Evolutionary conservation across 2,888 invertebrate genomes (phyloP), one percentile per base, ranked within the genome.

Genomic region (Tetranychus piercei): DNA sequence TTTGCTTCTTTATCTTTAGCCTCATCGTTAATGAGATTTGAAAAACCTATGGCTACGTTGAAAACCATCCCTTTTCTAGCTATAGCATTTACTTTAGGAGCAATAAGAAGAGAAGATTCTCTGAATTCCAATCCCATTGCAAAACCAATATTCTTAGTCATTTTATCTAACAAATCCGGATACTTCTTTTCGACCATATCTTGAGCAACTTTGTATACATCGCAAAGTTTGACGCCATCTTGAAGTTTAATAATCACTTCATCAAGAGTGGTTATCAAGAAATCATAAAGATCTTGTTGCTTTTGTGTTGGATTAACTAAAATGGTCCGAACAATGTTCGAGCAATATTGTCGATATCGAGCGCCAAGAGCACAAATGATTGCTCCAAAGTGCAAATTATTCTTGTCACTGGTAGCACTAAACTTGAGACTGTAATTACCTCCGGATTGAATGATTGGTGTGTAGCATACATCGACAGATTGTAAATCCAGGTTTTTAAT

Each of bases 61-160:
- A 96, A 97, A 0, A 94, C 89, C 96, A 99, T 97, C 74, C 94
- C 85, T 83, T 94, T 94, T 80, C 88, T 90, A 0, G 89, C 88
- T 1, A 87, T 82, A 1, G 88, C 87, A 69, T 86, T 87, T 18
- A 90, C 91, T 85, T 96, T 99, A 1, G 92, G 90, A 0, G 91
- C 91, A 80, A 99, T 91, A 0, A 94, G 86, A 75, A 97, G 86
- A 0, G 93, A 91, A 79, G 91, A 91, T 83, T 99, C 99, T 75
- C 96, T 88, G 82, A 99, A 99, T 82, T 99, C 97, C 79, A 99
- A 92, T 8, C 99, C 99, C 89, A 92, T 97, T 0, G 89, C 94
- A 84, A 99, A 99, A 6, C 96, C 97, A 84, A 95, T 91, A 79
- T 89, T 92, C 83, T 95, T 97, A 0, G 94, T 94, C 74, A 99